A percentile compares a stretch with the other conserved stretches of the same genome.
These are phyloP conservation scores for Pyrochroa serraticornis DNA, from an alignment of 2,888 invertebrate species.

Conservation along the genomic window DNA sequence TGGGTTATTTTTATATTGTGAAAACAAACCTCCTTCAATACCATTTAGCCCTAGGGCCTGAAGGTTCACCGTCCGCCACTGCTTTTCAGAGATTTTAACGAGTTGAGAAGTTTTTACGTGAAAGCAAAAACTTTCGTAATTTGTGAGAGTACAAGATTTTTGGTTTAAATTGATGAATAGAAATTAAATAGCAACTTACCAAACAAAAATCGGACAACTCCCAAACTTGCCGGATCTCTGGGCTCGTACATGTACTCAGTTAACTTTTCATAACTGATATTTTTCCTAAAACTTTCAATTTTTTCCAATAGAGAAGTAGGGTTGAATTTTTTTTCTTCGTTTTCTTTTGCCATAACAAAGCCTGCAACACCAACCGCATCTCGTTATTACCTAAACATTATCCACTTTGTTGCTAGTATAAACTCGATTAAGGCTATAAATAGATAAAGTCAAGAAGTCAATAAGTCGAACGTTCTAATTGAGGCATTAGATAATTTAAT, in stretches of 20 bases:
- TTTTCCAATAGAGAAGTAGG: conserved; percentile 6
- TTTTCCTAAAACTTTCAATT: conserved; percentile 56
- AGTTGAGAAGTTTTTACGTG: neutral
- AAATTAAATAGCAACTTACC: conserved; percentile 64
- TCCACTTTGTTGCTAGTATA: conserved; percentile 4
- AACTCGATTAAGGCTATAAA: conserved; percentile 12
- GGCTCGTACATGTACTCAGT: conserved; percentile 67
- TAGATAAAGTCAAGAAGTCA: conserved; percentile 30
- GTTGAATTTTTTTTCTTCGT: conserved; percentile 1
- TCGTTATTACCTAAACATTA: conserved; percentile 4
- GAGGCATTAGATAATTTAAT: conserved; percentile 25
- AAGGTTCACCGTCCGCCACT: too few relatives aligned
- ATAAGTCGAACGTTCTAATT: conserved; percentile 19
- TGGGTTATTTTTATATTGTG: too few relatives aligned
- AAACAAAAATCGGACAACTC: conserved; percentile 78
- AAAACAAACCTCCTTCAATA: too few relatives aligned
- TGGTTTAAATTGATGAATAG: neutral
- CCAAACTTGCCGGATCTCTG: conserved; percentile 78
- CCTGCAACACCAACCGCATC: neutral
- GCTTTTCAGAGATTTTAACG: neutral
- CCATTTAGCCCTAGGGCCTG: too few relatives aligned
- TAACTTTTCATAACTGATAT: conserved; percentile 65
- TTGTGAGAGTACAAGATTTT: neutral
- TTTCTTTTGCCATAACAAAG: neutral
- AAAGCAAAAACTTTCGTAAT: neutral